Evolutionary conservation across 2,797 vertebrate genomes (phyloP).

Genomic region (Cyclopterus lumpus): DNA sequence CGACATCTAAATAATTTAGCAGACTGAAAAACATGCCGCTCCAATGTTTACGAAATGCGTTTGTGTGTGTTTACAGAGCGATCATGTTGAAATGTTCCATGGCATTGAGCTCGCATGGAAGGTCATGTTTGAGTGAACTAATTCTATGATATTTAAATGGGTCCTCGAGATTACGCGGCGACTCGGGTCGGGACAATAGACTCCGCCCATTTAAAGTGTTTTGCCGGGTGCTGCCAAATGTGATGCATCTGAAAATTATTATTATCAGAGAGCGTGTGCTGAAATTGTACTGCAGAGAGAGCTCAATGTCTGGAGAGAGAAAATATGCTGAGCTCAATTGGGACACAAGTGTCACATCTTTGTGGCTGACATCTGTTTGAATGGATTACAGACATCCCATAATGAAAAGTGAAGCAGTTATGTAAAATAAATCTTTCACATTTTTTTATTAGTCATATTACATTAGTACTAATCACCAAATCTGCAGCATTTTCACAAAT

Average conservation of each 20-base stretch:
- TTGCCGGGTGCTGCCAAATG: constrained; percentile 28
- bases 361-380: constrained; percentile 8
- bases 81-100: constrained; percentile 67
- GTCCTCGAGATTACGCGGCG: constrained; percentile 24
- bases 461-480: too few species aligned
- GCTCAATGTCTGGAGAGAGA: constrained; percentile 4
- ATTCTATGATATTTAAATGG: constrained; percentile 52
- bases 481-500: too few species aligned
- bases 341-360: not conserved
- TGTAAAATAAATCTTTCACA: too few species aligned
- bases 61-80: constrained; percentile 70
- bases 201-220: constrained; percentile 35
- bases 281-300: constrained; percentile 4
- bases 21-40: constrained; percentile 66
- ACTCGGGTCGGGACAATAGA: constrained; percentile 60
- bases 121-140: constrained; percentile 57
- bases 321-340: constrained; percentile 22
- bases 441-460: too few species aligned
- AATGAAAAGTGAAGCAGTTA: too few species aligned
- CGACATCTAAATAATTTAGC: constrained; percentile 77
- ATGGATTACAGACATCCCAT: not conserved
- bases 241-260: constrained; percentile 46
- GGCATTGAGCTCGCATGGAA: constrained; percentile 56
- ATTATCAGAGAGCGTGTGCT: constrained; percentile 7
- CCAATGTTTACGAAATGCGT: constrained; percentile 69